Evolutionary conservation across 2,797 vertebrate species (phyloP), one percentile per base, ranked within the genome.

Genomic region (Hylomyscus alleni): DNA sequence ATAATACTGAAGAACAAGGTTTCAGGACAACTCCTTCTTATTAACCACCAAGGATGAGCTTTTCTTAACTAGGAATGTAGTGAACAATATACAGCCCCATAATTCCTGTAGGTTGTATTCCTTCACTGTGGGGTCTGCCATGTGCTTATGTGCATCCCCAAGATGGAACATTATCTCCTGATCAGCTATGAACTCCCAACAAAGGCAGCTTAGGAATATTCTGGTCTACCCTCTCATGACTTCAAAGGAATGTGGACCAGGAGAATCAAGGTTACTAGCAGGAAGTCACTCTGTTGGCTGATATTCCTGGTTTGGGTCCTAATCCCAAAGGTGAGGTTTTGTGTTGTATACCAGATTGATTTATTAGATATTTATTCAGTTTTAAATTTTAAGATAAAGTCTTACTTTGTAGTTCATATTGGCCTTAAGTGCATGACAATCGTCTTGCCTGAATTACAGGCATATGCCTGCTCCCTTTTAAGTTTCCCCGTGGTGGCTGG

Each of bases 51-150:
- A 72, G 12, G 24, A 77, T 54, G 31, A 3, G 2, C 15, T 88
- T 96, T 86, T 81, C 31, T 93, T 77, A 58, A 6, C 24, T n/a
- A 93, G n/a, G 31, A 91, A 62, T 10, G 5, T 44, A 81, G 62
- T 76, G 11, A 95, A 81, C 13, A 77, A 11, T n/a, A 52, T 8
- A 14, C 22, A 15, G 37, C 7, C 65, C 60, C 11, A 31, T 56
- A 92, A 77, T 58, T 76, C 65, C 37, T 84, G 0, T 50, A 37
- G 31, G 10, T 62, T 90, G 90, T 58, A 54, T 54, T 69, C n/a
- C 29, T 88, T 94, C 54, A 62, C 50, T 65, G 14, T 72, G 67
- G 37, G 29, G 47, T 58, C 77, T 95, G 2, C 24, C 47, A 4
- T 83, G 54, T 88, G 58, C 47, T 77, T 81, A 84, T 62, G n/a